phyloP scores from a whole-genome alignment of 35 echinoderm and acorn worm species.

The Acanthaster planci region DNA sequence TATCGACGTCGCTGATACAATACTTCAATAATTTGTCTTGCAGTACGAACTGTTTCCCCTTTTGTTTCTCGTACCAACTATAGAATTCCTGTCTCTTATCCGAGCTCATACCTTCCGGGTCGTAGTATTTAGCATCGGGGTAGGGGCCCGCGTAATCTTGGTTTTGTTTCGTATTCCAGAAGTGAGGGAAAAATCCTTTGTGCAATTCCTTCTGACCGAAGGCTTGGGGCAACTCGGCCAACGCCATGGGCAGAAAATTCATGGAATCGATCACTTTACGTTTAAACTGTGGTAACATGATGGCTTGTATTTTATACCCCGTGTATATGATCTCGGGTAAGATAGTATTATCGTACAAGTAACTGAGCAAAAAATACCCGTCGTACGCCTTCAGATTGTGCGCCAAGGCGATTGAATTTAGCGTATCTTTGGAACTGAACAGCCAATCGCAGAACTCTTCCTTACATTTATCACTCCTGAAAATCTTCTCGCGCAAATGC shows the following conservation, averaged over 20 bases:
- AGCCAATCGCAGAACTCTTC: conserved; percentile 66
- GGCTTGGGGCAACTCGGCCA: conserved; percentile 48
- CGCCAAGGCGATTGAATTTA: conserved; percentile 44
- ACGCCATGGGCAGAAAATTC: conserved; percentile 77
- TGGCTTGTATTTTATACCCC: conserved; percentile 57
- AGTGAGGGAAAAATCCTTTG: conserved; percentile 78
- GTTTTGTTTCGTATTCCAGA: conserved; percentile 56
- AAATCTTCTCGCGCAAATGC: conserved; percentile 27
- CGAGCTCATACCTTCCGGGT: conserved; percentile 62
- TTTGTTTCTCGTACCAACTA: conserved; percentile 52
- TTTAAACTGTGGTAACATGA: conserved; percentile 25
- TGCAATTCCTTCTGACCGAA: conserved; percentile 66
- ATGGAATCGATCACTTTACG: conserved; percentile 64
- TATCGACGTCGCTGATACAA: conserved; percentile 68
- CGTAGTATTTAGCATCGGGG: conserved; percentile 29
- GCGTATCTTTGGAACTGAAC: conserved; percentile 16
- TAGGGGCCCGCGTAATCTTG: conserved; percentile 47
- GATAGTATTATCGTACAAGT: conserved; percentile 21
- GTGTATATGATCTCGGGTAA: conserved; percentile 69
- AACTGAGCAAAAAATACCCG: conserved; percentile 62
- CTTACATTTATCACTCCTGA: conserved; percentile 41
- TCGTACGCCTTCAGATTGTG: conserved; percentile 82
- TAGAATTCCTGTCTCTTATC: conserved; percentile 25
- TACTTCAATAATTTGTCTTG: conserved; percentile 56
- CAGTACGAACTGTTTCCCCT: conserved; percentile 42